phyloP scores from a whole-genome alignment of 2,888 invertebrate species.

The Xestia ashworthii region DNA sequence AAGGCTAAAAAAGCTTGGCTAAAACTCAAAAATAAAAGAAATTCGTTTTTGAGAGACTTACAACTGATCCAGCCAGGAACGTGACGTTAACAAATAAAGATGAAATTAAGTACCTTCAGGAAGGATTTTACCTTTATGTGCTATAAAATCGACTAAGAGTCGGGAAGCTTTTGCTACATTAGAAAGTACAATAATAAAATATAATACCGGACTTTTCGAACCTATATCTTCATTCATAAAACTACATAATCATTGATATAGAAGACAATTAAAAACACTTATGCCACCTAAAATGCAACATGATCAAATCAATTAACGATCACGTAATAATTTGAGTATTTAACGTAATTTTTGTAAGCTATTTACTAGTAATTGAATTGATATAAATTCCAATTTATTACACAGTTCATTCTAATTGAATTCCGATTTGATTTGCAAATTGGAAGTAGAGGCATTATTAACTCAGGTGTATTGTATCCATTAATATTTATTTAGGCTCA shows the following conservation, averaged over 20 bases:
- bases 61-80: neutral
- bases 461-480: neutral
- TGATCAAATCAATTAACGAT: neutral
- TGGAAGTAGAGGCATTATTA: neutral
- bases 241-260: neutral
- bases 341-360: neutral
- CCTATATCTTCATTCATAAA: neutral
- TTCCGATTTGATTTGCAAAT: neutral
- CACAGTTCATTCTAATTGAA: neutral
- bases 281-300: neutral
- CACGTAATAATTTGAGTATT: neutral
- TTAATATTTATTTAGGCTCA: neutral
- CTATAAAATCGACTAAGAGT: slow-evolving; percentile 14
- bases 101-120: neutral
- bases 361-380: neutral
- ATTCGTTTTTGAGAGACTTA: neutral
- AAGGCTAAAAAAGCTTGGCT: too few relatives aligned
- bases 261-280: neutral
- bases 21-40: neutral
- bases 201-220: neutral
- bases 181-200: neutral
- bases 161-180: neutral
- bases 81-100: slow-evolving; percentile 6
- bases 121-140: neutral
- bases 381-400: neutral